Conservation (phyloP, 2,113 vertebrate species). For the Amazona vittata region DNA sequence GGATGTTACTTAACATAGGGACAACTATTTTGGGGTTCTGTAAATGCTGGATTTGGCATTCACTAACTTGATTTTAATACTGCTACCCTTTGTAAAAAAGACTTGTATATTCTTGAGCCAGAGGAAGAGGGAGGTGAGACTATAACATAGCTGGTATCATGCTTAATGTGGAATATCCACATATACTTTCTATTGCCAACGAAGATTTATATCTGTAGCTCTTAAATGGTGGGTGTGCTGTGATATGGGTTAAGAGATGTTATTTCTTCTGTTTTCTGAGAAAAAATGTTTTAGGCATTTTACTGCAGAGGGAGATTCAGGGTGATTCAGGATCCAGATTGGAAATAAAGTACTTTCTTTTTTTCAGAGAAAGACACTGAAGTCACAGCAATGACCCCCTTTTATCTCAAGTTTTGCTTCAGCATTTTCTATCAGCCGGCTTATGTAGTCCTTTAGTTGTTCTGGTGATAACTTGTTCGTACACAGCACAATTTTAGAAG, state of each 20-base stretch:
- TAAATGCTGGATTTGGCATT: not conserved
- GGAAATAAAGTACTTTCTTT: not conserved
- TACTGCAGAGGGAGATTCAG: not conserved
- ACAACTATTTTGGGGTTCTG: not conserved
- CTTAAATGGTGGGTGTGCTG: not conserved
- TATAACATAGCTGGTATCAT: not conserved
- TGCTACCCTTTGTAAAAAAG: not conserved
- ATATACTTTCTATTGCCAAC: not conserved
- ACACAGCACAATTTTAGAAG: not conserved
- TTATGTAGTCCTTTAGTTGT: not conserved
- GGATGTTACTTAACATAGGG: not conserved
- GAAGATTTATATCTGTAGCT: not conserved
- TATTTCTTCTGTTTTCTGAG: not conserved
- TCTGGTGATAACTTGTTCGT: not conserved
- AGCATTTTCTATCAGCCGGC: not conserved
- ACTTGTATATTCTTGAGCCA: not conserved
- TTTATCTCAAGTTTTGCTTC: not conserved
- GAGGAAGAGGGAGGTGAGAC: not conserved
- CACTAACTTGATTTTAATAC: not conserved
- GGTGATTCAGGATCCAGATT: not conserved
- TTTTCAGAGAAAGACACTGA: not conserved
- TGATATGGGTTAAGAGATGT: not conserved
- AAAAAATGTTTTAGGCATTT: not conserved
- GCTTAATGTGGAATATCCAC: not conserved
- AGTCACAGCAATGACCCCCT: not conserved